Evolutionary conservation across 2,797 vertebrate species (phyloP).

Genomic region (Sebastiscus albofasciatus): DNA sequence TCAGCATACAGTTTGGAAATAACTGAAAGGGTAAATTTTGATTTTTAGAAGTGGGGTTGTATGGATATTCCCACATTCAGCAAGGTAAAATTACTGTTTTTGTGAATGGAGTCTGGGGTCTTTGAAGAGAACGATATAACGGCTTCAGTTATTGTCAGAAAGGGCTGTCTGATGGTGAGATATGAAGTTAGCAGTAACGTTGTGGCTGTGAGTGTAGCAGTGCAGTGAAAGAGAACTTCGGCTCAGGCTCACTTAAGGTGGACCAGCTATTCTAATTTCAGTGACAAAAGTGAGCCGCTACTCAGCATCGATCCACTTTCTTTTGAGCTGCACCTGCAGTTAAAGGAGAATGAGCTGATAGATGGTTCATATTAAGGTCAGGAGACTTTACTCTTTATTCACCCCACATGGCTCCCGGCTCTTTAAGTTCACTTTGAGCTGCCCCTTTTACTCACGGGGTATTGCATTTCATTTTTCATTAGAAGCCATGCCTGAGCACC

Average conservation of each 20-base stretch:
- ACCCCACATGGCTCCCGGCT: not conserved
- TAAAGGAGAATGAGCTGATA: not conserved
- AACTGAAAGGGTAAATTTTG: too few relatives aligned
- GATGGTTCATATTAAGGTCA: not conserved
- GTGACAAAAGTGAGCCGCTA: not conserved
- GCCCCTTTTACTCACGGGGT: not conserved
- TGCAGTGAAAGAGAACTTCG: not conserved
- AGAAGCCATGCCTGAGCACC: not conserved
- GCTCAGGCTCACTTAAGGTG: not conserved
- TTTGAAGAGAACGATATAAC: too few relatives aligned
- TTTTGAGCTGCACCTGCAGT: not conserved
- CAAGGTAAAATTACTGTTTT: too few relatives aligned
- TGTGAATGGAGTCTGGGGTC: too few relatives aligned
- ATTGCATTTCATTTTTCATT: not conserved
- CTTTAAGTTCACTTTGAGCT: not conserved
- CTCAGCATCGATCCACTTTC: not conserved
- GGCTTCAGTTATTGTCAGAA: too few relatives aligned
- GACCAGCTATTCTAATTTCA: not conserved
- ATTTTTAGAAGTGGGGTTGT: too few relatives aligned
- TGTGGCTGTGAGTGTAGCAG: not conserved
- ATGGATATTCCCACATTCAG: too few relatives aligned
- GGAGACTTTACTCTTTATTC: not conserved
- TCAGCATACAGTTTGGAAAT: too few relatives aligned
- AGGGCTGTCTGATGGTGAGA: not conserved
- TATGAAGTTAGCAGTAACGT: not conserved